A percentile compares a stretch with the other conserved stretches of the same genome.
Evolutionary conservation across 2,113 vertebrate genomes (phyloP).

Genomic region (Catagonus wagneri): DNA sequence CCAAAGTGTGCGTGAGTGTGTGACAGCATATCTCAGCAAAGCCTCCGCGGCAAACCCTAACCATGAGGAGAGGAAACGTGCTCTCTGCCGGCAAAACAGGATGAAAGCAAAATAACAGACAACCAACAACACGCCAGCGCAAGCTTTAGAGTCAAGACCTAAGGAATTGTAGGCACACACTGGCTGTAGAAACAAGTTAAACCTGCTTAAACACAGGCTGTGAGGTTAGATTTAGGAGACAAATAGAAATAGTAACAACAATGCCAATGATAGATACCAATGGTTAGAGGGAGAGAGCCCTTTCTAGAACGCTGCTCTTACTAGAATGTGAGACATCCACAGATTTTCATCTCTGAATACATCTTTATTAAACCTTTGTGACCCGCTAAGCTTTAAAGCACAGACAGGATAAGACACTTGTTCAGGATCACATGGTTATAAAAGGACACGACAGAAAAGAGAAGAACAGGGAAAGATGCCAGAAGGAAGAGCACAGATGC

Average conservation of each 20-base stretch:
- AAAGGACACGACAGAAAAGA: neutral
- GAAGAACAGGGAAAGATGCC: neutral
- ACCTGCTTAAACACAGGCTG: neutral
- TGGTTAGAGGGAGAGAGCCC: neutral
- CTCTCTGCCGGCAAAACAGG: neutral
- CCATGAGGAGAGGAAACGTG: neutral
- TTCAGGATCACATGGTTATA: neutral
- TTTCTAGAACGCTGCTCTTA: neutral
- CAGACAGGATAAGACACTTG: neutral
- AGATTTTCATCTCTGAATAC: neutral
- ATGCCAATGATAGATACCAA: no score
- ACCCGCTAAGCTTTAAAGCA: neutral
- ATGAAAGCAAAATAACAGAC: constrained; percentile 7
- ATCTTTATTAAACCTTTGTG: neutral
- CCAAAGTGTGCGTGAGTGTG: neutral
- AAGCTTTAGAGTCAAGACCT: neutral
- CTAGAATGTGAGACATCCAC: neutral
- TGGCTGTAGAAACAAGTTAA: neutral
- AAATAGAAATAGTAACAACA: neutral
- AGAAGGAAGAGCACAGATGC: neutral
- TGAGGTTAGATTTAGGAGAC: neutral
- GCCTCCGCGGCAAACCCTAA: neutral
- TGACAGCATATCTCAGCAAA: neutral
- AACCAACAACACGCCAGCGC: neutral
- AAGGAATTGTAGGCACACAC: neutral